Evolutionary conservation across 2,888 invertebrate genomes (phyloP).

Genomic region (Ctena decussata): DNA sequence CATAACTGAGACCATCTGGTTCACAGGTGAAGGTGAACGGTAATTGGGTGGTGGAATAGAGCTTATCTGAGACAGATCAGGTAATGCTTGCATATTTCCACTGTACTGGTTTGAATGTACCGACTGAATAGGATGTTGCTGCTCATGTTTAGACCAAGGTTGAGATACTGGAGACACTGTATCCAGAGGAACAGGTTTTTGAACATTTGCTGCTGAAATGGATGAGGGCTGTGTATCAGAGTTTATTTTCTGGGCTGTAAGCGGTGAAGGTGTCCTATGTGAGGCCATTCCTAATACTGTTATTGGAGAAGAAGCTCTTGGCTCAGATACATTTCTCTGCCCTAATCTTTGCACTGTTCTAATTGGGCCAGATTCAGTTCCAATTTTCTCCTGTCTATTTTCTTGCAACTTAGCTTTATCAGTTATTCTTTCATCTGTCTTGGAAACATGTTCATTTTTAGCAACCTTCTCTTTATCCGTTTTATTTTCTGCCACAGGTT

Average conservation of each 20-base stretch:
- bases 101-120: not conserved
- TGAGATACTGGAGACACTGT: not conserved
- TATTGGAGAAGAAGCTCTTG: not conserved
- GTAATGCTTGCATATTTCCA: not conserved
- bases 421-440: not conserved
- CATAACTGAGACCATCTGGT: not conserved
- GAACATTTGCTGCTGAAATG: not conserved
- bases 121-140: not conserved
- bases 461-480: slow-evolving; percentile 17
- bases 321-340: not conserved
- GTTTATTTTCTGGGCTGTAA: slow-evolving; percentile 25
- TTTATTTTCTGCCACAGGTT: not conserved
- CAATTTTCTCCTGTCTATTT: not conserved
- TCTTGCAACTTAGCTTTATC: not conserved
- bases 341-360: not conserved
- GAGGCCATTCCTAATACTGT: not conserved
- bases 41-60: not conserved
- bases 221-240: slow-evolving; percentile 14
- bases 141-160: not conserved
- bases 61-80: not conserved
- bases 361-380: not conserved
- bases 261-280: slow-evolving; percentile 18
- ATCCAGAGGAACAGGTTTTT: not conserved
- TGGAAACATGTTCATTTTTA: not conserved
- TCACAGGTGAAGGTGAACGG: not conserved